Conservation (phyloP, 2,113 vertebrate genomes). For the Oncorhynchus masou region DNA sequence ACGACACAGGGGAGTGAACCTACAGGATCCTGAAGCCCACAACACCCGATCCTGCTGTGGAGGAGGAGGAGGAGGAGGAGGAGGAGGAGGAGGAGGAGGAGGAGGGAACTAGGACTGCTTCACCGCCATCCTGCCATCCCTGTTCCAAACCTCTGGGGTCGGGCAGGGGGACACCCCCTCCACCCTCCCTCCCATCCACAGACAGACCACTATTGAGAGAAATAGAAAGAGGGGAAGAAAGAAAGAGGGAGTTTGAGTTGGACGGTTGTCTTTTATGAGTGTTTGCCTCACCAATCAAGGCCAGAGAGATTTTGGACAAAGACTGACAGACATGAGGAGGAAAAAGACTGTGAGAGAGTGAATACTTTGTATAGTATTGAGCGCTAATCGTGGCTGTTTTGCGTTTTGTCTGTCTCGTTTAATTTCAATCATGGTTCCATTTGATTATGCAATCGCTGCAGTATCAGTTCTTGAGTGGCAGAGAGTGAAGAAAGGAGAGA, state of each 20-base stretch:
- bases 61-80: background rate
- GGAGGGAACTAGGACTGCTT: constrained; percentile 63
- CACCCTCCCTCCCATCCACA: constrained; percentile 20
- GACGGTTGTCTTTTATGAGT: background rate
- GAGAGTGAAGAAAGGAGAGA: constrained; percentile 16
- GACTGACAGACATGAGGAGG: constrained; percentile 2
- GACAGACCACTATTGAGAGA: constrained; percentile 27
- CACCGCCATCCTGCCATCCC: constrained; percentile 14
- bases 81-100: constrained; percentile 36
- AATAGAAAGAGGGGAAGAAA: constrained; percentile 10
- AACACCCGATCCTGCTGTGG: constrained; percentile 78
- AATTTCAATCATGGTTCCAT: constrained; percentile 37
- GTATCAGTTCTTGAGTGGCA: constrained; percentile 15
- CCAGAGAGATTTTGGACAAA: background rate
- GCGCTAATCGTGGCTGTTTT: constrained; percentile 51
- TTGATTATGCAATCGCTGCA: constrained; percentile 39
- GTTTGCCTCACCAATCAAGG: too few species aligned
- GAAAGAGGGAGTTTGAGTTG: background rate
- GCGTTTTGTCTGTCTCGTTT: constrained; percentile 19
- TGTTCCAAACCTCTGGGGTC: constrained; percentile 24
- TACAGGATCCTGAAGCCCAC: constrained; percentile 79
- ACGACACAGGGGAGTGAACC: constrained; percentile 78
- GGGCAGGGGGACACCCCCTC: constrained; percentile 26
- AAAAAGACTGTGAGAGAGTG: background rate
- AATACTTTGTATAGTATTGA: constrained; percentile 52